Conservation (phyloP, 2,797 vertebrate species). For the Trichosurus vulpecula region DNA sequence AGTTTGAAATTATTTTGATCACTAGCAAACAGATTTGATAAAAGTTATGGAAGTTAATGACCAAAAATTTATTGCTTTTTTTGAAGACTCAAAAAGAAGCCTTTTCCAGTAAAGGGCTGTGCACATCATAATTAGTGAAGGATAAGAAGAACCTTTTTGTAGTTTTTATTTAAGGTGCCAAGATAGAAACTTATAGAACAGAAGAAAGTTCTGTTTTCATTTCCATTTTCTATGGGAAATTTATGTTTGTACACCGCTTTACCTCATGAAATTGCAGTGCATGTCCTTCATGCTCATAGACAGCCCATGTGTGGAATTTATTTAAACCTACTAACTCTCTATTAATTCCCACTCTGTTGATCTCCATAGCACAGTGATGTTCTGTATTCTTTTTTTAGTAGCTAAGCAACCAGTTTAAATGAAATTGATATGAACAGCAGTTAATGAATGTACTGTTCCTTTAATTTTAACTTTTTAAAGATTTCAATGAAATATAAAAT, state of each 20-base stretch:
- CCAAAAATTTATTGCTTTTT: neutral
- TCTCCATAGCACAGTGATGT: neutral
- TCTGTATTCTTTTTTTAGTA: neutral
- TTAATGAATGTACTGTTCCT: neutral
- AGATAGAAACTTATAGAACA: neutral
- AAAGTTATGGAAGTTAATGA: neutral
- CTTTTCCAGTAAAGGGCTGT: neutral
- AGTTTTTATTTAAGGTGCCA: neutral
- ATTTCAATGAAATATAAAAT: neutral
- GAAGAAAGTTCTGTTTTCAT: neutral
- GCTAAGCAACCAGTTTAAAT: neutral
- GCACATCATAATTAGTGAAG: neutral
- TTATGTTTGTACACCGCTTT: slow-evolving; percentile 8
- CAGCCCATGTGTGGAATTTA: neutral
- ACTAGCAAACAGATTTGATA: neutral
- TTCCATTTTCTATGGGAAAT: neutral
- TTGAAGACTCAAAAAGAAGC: neutral
- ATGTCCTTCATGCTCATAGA: neutral
- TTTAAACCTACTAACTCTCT: neutral
- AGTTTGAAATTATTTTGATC: neutral
- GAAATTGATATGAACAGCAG: neutral
- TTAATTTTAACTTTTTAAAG: neutral
- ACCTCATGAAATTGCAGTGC: neutral
- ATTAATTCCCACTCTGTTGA: neutral
- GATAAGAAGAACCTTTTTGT: neutral